These are phyloP conservation scores for Rhamnusium bicolor DNA, from an alignment of 2,888 invertebrate species.

Conservation along the genomic window DNA sequence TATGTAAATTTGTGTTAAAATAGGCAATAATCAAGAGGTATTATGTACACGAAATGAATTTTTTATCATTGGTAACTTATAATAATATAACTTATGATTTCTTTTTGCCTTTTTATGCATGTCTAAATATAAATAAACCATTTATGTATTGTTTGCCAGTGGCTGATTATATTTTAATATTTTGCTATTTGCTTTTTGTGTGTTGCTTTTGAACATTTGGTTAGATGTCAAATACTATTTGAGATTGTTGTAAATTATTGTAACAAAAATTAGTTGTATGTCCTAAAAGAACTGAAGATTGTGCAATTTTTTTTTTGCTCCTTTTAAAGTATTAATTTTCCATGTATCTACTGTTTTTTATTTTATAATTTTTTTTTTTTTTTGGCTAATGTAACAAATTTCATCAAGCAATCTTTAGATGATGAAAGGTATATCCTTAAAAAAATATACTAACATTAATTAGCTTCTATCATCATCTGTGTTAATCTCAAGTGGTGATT, in stretches of 20 bases:
- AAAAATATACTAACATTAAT: not conserved
- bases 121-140: slow-evolving; percentile 31
- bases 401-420: not conserved
- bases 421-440: not conserved
- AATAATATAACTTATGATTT: slow-evolving; percentile 31
- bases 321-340: not conserved
- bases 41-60: slow-evolving; percentile 42
- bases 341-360: not conserved
- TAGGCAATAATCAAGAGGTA: slow-evolving; percentile 38
- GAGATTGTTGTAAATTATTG: not conserved
- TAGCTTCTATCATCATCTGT: no score
- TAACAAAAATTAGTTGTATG: not conserved
- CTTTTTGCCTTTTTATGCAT: slow-evolving; percentile 21
- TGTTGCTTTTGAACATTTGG: not conserved
- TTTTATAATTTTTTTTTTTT: not conserved
- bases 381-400: no score
- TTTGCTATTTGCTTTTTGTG: not conserved
- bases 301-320: not conserved
- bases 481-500: no score
- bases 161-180: slow-evolving; percentile 5
- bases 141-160: slow-evolving; percentile 28
- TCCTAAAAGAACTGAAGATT: not conserved
- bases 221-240: not conserved
- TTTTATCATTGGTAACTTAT: slow-evolving; percentile 46
- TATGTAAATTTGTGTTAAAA: slow-evolving; percentile 35